Evolutionary conservation across 2,797 vertebrate species (phyloP), one percentile per base, ranked within the genome.

Genomic region (Antrozous pallidus): DNA sequence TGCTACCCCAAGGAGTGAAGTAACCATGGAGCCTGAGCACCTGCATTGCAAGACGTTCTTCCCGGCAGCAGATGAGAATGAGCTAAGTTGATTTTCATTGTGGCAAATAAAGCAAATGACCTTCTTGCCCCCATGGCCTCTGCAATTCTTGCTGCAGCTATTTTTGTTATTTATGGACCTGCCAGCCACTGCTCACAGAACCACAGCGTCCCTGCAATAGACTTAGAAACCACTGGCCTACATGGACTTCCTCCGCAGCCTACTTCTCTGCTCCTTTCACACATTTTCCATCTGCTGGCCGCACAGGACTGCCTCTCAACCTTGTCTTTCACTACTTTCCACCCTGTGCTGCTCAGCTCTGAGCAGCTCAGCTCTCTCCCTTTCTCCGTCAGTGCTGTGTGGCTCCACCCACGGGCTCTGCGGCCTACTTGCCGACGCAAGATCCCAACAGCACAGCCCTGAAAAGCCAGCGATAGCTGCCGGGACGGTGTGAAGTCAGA

Each of bases 141-240:
- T 82, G 51, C n/a, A 69, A 82, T 28, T 85, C 69, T 95, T 49
- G 58, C 58, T 82, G 49, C 10, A 49, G 80, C 71, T 94, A 8
- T 82, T 93, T 96, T 85, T 84, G 40, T 38, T 65, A 40, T 83
- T 90, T 86, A 80, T 80, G 56, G 65, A 45, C 28, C 91, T 95
- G 67, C 95, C 90, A 14, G 93, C 88, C 85, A 95, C 74, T 9
- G 40, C 31, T 79, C 78, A 42, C 75, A 69, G 74, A 97, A 97
- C 93, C 90, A 36, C 92, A 96, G 40, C 5, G 18, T 81, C 71
- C 58, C 74, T 81, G 83, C 61, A 28, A 74, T 7, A 88, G 47
- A 71, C 78, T 88, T 31, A 54, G 92, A 96, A 97, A 96, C 96
- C 96, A 47, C 96, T 96, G 97, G 88, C 95, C 94, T 84, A 96